phyloP scores from a whole-genome alignment of 2,113 vertebrate species.

The Aegithalos caudatus region DNA sequence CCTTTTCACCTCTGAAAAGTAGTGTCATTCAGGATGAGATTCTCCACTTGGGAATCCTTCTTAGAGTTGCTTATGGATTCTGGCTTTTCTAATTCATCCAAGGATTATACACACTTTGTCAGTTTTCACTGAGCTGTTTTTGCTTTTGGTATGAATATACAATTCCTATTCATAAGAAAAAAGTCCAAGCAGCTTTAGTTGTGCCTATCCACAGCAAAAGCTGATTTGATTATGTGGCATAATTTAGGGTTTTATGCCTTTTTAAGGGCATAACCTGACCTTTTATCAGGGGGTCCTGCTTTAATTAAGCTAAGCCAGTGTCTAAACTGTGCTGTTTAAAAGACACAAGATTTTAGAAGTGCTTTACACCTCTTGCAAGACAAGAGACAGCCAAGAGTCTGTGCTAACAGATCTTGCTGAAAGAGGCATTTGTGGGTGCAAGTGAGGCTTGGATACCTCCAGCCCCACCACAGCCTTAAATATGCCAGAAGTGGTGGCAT shows the following conservation, averaged over 20 bases:
- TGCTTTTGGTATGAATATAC: not conserved
- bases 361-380: not conserved
- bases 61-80: not conserved
- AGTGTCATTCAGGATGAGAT: not conserved
- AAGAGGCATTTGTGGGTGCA: not conserved
- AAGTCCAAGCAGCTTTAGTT: not conserved
- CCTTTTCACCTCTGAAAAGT: not conserved
- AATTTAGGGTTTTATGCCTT: not conserved
- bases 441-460: not conserved
- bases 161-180: not conserved
- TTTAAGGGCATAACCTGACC: not conserved
- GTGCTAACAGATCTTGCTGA: not conserved
- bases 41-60: conserved; percentile 15
- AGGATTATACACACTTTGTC: not conserved
- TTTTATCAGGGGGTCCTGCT: not conserved
- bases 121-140: not conserved
- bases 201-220: not conserved
- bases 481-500: not conserved
- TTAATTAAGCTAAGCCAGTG: not conserved
- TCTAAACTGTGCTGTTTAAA: not conserved
- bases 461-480: not conserved
- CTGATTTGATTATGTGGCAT: not conserved
- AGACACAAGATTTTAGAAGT: not conserved
- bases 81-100: conserved; percentile 44
- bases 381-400: not conserved